A percentile compares a stretch with the other conserved stretches of the same genome.
Evolutionary conservation across 1,140 invertebrate species (phyloP).

Genomic region (Philotrypesis tridentata): DNA sequence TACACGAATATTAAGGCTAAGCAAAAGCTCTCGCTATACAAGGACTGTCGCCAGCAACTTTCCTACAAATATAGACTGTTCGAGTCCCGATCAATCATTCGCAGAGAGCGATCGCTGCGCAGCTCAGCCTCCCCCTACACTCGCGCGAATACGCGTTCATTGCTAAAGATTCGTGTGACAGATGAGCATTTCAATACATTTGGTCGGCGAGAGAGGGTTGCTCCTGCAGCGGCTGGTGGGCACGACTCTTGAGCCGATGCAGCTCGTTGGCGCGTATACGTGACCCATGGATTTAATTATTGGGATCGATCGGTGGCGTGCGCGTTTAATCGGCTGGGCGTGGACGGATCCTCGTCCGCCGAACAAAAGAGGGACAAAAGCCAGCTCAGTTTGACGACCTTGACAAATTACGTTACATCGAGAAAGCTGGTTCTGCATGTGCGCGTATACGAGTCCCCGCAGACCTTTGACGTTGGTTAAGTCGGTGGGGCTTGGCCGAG

Average conservation of each 20-base stretch:
- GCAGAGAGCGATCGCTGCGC: neutral
- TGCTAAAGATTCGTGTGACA: neutral
- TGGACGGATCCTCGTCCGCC: slow-evolving; percentile 52
- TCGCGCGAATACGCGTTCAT: too few relatives aligned
- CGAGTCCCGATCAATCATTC: slow-evolving; percentile 15
- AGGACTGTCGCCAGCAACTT: neutral
- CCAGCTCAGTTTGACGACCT: slow-evolving; percentile 20
- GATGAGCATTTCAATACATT: slow-evolving; percentile 23
- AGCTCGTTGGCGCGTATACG: slow-evolving; percentile 3
- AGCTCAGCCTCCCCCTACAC: neutral
- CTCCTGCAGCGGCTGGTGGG: neutral
- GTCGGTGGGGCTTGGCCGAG: neutral
- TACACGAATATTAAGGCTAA: neutral
- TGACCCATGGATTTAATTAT: slow-evolving; percentile 68
- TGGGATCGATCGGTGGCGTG: slow-evolving; percentile 60
- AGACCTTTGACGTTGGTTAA: neutral
- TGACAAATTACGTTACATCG: slow-evolving; percentile 41
- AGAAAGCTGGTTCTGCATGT: neutral
- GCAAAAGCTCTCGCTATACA: neutral
- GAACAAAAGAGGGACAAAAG: slow-evolving; percentile 59
- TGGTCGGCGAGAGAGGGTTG: neutral
- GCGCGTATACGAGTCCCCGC: too few relatives aligned
- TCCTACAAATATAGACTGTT: neutral
- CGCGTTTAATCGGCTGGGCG: slow-evolving; percentile 68
- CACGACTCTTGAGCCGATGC: neutral